Percentiles rank a stretch among this genome's conserved stretches.
Evolutionary conservation across 1,140 invertebrate species (phyloP).

Genomic region (Helicoverpa zea): DNA sequence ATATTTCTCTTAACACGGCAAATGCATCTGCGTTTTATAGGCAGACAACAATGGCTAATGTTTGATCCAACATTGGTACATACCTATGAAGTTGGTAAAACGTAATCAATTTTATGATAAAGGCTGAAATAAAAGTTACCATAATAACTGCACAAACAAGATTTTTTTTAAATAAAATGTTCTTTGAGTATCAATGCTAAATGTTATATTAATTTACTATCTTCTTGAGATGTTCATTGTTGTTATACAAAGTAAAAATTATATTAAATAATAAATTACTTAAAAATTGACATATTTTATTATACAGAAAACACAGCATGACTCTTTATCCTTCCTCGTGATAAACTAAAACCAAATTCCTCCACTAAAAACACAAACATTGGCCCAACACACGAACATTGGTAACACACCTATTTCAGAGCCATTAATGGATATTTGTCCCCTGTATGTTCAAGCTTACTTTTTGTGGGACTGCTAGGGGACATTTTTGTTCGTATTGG

Average conservation of each 20-base stretch:
- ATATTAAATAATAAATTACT: no score
- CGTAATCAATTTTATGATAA: background rate
- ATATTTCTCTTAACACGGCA: constrained; percentile 45
- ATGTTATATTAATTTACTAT: background rate
- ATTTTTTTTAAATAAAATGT: background rate
- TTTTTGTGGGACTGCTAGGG: constrained; percentile 52
- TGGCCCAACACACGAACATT: constrained; percentile 46
- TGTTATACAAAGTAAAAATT: no score
- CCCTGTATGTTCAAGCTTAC: constrained; percentile 35
- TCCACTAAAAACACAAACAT: background rate
- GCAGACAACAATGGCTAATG: constrained; percentile 10
- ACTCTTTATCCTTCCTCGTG: no score
- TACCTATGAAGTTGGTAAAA: background rate
- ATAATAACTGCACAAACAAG: no score
- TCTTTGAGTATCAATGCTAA: background rate
- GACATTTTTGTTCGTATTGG: constrained; percentile 65
- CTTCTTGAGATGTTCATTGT: background rate
- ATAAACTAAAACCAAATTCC: background rate
- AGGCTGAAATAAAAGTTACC: background rate
- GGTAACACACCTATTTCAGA: constrained; percentile 38
- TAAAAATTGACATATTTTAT: no score
- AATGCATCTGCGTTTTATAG: constrained; percentile 52
- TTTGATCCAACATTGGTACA: constrained; percentile 19
- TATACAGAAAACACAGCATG: no score
- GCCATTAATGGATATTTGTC: constrained; percentile 54